phyloP scores from a whole-genome alignment of 2,797 vertebrate species.

The Danio aesculapii region DNA sequence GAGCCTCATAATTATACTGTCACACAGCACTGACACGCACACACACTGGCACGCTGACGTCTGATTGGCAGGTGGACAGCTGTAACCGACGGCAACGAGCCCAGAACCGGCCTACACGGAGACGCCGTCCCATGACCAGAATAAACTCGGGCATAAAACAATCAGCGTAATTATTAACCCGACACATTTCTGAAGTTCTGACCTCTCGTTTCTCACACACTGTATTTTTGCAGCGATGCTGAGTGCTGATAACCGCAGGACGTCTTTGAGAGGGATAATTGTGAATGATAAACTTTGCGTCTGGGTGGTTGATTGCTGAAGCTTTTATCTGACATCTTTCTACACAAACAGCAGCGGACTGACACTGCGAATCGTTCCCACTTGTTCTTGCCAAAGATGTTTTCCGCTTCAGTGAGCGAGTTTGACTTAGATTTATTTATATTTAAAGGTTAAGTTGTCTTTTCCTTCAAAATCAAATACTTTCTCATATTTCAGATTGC shows the following conservation, averaged over 20 bases:
- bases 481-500: not conserved
- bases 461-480: not conserved
- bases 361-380: conserved; percentile 16
- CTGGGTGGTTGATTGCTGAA: conserved; percentile 47
- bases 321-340: conserved; percentile 35
- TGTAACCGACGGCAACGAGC: conserved; percentile 78
- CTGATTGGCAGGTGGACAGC: conserved; percentile 87
- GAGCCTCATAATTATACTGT: conserved; percentile 98
- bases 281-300: conserved; percentile 7
- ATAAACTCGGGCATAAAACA: conserved; percentile 30
- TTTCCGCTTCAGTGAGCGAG: not conserved
- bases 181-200: conserved; percentile 2
- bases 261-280: not conserved
- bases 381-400: conserved; percentile 26
- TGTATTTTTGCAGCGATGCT: conserved; percentile 19
- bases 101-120: conserved; percentile 79
- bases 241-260: conserved; percentile 8
- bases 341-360: conserved; percentile 11
- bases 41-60: conserved; percentile 54
- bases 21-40: conserved; percentile 74
- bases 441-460: not conserved
- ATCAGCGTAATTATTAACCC: conserved; percentile 41
- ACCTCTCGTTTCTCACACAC: not conserved
- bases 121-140: conserved; percentile 80
- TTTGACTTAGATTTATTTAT: conserved; percentile 37